Percentiles rank a stretch among this genome's conserved stretches.
Conservation (phyloP, 2,888 invertebrate genomes). For the Leptopterna dolabrata region DNA sequence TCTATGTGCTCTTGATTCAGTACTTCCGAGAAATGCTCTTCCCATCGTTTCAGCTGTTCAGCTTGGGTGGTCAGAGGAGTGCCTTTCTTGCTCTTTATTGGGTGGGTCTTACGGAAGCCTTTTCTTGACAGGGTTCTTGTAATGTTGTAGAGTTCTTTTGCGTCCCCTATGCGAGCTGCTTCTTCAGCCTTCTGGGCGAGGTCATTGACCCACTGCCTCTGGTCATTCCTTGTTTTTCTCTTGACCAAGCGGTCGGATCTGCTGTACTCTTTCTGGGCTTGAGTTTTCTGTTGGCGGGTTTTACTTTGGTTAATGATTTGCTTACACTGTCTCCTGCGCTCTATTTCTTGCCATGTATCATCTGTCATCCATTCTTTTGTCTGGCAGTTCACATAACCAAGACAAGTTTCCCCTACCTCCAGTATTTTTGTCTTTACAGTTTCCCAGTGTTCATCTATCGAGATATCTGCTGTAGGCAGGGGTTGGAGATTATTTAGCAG, state of each 20-base stretch:
- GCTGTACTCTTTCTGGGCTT: too few species aligned
- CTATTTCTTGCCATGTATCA: slow-evolving; percentile 14
- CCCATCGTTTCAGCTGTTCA: too few species aligned
- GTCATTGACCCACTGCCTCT: slow-evolving; percentile 21
- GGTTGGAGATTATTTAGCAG: background rate
- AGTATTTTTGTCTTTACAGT: background rate
- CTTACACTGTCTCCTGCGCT: too few species aligned
- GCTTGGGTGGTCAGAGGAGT: too few species aligned
- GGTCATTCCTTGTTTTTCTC: too few species aligned
- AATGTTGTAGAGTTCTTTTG: slow-evolving; percentile 27
- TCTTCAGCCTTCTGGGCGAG: background rate
- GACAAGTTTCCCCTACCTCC: background rate
- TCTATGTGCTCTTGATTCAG: background rate
- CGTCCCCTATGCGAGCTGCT: too few species aligned
- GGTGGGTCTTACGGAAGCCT: background rate
- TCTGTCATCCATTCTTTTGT: slow-evolving; percentile 4
- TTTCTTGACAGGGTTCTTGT: slow-evolving; percentile 33
- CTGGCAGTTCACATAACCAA: background rate
- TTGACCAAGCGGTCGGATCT: too few species aligned
- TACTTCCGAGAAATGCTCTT: background rate
- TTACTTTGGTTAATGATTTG: too few species aligned
- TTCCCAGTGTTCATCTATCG: slow-evolving; percentile 13
- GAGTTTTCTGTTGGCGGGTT: too few species aligned
- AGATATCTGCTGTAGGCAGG: background rate
- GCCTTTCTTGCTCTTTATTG: background rate